phyloP scores from a whole-genome alignment of 2,888 invertebrate genomes.

The Tachystola acroxantha region DNA sequence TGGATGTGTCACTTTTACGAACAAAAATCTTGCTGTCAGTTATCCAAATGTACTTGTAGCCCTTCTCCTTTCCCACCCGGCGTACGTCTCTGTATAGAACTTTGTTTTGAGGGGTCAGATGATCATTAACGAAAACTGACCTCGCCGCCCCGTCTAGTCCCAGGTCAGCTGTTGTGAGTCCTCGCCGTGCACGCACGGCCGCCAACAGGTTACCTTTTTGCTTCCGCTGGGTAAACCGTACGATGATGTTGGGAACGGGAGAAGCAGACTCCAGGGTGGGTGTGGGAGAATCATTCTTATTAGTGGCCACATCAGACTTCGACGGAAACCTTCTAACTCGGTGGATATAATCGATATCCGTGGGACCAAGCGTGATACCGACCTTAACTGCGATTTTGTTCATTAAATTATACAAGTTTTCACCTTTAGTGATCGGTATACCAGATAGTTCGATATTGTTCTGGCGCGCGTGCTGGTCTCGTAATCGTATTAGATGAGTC shows the following conservation, averaged over 20 bases:
- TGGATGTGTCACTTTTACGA: slow-evolving; percentile 9
- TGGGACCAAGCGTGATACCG: no score
- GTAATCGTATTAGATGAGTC: no score
- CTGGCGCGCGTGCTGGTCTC: neutral
- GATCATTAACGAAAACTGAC: slow-evolving; percentile 12
- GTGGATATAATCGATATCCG: no score
- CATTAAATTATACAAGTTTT: neutral
- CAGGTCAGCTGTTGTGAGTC: slow-evolving; percentile 13
- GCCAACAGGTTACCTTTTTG: slow-evolving; percentile 12
- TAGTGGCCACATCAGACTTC: no score
- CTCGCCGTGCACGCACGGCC: slow-evolving; percentile 13
- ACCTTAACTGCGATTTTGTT: neutral
- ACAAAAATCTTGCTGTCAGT: slow-evolving; percentile 13
- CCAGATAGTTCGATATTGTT: neutral
- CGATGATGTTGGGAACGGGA: slow-evolving; percentile 7
- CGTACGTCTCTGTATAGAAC: slow-evolving; percentile 9
- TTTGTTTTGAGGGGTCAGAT: slow-evolving; percentile 17
- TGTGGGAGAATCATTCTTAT: no score
- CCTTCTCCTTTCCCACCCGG: slow-evolving; percentile 3
- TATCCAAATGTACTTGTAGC: slow-evolving; percentile 11
- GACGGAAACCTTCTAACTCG: no score
- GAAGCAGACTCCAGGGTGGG: no score
- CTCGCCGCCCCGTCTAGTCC: slow-evolving; percentile 11
- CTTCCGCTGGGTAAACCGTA: slow-evolving; percentile 10
- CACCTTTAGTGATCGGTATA: neutral